Percentiles rank a stretch among this genome's conserved stretches.
Evolutionary conservation across 2,113 vertebrate genomes (phyloP).

Genomic region (Leptodactylus fuscus): DNA sequence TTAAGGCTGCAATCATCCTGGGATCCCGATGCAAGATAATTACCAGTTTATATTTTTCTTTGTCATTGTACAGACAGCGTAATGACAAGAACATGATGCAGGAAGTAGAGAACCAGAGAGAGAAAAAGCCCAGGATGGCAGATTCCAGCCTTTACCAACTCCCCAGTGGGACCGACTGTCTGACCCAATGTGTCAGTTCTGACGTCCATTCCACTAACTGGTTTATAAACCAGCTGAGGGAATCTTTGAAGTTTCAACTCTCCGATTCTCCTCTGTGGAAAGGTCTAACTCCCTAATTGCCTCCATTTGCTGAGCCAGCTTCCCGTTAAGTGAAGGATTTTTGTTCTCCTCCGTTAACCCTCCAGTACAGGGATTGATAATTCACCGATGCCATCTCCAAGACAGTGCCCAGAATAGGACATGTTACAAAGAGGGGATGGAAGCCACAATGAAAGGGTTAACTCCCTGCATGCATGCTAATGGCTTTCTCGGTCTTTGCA

Average conservation of each 20-base stretch:
- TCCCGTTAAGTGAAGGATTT: constrained; percentile 14
- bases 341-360: neutral
- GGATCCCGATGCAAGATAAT: constrained; percentile 68
- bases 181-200: constrained; percentile 62
- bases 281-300: constrained; percentile 28
- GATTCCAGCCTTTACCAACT: constrained; percentile 58
- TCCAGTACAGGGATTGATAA: neutral
- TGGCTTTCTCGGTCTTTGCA: constrained; percentile 22
- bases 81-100: constrained; percentile 64
- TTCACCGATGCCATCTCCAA: neutral
- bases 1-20: constrained; percentile 67
- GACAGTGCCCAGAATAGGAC: neutral
- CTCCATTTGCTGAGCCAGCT: constrained; percentile 43
- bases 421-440: too few relatives aligned
- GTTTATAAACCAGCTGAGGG: constrained; percentile 46
- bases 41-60: constrained; percentile 67
- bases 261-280: constrained; percentile 28
- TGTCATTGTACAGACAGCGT: constrained; percentile 54
- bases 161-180: constrained; percentile 60
- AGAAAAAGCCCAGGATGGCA: constrained; percentile 60
- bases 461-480: neutral
- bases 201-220: constrained; percentile 58
- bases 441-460: neutral
- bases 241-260: constrained; percentile 62
- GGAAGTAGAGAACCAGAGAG: constrained; percentile 44